Percentiles rank a stretch among this genome's conserved stretches.
phyloP scores from a whole-genome alignment of 2,888 invertebrate species.

The Agrochola circellaris region DNA sequence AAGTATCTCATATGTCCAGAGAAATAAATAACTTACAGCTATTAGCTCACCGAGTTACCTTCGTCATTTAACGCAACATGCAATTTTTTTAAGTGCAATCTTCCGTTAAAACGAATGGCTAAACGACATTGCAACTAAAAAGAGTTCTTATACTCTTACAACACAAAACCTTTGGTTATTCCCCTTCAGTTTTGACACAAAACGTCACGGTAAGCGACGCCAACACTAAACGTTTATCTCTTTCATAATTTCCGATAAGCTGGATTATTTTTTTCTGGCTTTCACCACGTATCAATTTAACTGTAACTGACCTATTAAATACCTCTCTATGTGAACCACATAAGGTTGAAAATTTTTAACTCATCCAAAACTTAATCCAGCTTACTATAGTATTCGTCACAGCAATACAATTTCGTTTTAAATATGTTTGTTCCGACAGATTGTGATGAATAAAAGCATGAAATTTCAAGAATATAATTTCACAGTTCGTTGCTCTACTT shows the following conservation, averaged over 20 bases:
- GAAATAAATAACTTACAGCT: conserved; percentile 11
- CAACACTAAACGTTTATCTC: conserved; percentile 49
- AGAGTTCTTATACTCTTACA: conserved; percentile 55
- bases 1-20: neutral
- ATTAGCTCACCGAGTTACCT: neutral
- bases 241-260: conserved; percentile 58
- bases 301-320: conserved; percentile 31
- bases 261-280: conserved; percentile 64
- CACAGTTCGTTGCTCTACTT: conserved; percentile 43
- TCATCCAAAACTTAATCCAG: conserved; percentile 39
- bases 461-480: conserved; percentile 47
- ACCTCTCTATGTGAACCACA: conserved; percentile 13
- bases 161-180: conserved; percentile 60
- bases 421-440: conserved; percentile 39
- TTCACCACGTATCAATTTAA: conserved; percentile 66
- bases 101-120: conserved; percentile 23
- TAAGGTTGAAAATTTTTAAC: conserved; percentile 29
- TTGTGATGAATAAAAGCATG: conserved; percentile 50
- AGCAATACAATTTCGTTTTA: conserved; percentile 29
- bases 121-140: conserved; percentile 35
- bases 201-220: conserved; percentile 71
- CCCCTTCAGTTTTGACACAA: conserved; percentile 66
- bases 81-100: conserved; percentile 35
- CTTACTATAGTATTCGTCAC: conserved; percentile 7
- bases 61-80: conserved; percentile 29